Evolutionary conservation across 1,140 invertebrate species (phyloP).

Genomic region (Stegodyphus mimosarum): DNA sequence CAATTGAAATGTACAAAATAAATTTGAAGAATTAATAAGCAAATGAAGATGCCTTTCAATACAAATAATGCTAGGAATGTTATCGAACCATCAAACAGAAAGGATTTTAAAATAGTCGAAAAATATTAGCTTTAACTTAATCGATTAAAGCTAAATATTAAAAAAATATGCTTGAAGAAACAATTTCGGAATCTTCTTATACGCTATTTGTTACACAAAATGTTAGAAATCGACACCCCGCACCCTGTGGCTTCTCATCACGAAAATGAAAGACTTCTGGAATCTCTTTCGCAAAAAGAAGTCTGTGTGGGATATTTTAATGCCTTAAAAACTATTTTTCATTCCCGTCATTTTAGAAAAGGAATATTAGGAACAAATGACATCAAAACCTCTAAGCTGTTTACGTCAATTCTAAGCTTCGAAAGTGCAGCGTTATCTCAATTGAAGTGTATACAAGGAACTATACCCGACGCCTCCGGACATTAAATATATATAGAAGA

Average conservation of each 20-base stretch:
- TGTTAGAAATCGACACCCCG: not conserved
- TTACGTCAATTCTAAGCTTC: constrained; percentile 12
- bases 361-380: constrained; percentile 53
- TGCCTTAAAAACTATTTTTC: not conserved
- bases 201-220: not conserved
- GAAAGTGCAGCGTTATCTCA: constrained; percentile 15
- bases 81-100: too few relatives aligned
- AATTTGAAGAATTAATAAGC: too few relatives aligned
- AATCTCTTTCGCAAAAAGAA: not conserved
- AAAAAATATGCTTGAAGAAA: too few relatives aligned
- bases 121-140: too few relatives aligned
- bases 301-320: not conserved
- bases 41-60: too few relatives aligned
- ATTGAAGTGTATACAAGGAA: constrained; percentile 44
- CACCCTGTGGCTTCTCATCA: not conserved
- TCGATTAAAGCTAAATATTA: too few relatives aligned
- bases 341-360: constrained; percentile 23
- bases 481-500: constrained; percentile 45
- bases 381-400: constrained; percentile 52
- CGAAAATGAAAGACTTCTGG: not conserved
- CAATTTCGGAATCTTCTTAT: too few relatives aligned
- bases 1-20: too few relatives aligned
- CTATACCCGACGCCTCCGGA: constrained; percentile 35
- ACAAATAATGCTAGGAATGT: too few relatives aligned
- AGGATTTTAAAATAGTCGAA: too few relatives aligned